Conservation (phyloP, 2,113 vertebrate genomes). For the Pelvicachromis taeniatus region DNA sequence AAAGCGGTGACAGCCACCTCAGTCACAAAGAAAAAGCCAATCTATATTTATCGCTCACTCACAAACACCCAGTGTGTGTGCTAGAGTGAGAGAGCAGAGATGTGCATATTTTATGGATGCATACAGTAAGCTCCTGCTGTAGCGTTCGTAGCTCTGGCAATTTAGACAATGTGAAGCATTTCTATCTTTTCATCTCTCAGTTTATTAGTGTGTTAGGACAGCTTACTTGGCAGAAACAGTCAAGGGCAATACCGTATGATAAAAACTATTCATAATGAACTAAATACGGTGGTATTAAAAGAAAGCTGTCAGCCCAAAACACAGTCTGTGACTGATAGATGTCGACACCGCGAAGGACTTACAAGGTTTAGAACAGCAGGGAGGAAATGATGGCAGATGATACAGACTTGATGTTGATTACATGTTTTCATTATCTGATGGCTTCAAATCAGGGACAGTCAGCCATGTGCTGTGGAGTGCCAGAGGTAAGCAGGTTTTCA, state of each 20-base stretch:
- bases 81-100: not conserved
- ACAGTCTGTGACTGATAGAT: not conserved
- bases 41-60: slow-evolving; percentile 35
- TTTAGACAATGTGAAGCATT: not conserved
- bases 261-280: not conserved
- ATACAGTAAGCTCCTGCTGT: not conserved
- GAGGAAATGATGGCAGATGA: slow-evolving; percentile 9
- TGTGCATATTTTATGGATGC: slow-evolving; percentile 20
- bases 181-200: not conserved
- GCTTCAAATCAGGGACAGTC: slow-evolving; percentile 46
- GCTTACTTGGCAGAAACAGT: not conserved
- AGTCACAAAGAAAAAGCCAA: slow-evolving; percentile 19
- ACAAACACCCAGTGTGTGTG: not conserved
- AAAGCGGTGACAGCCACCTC: slow-evolving; percentile 20
- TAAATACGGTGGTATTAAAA: not conserved
- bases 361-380: slow-evolving; percentile 18
- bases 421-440: slow-evolving; percentile 61
- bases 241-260: not conserved
- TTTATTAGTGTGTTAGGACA: not conserved
- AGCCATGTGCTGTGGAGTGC: slow-evolving; percentile 3
- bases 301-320: not conserved
- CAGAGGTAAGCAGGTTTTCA: slow-evolving; percentile 33
- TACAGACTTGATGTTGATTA: slow-evolving; percentile 33
- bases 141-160: not conserved
- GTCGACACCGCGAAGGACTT: not conserved